These are phyloP conservation scores for Cyanoramphus novaezelandiae DNA, from an alignment of 2,113 vertebrate species.

Conservation along the genomic window DNA sequence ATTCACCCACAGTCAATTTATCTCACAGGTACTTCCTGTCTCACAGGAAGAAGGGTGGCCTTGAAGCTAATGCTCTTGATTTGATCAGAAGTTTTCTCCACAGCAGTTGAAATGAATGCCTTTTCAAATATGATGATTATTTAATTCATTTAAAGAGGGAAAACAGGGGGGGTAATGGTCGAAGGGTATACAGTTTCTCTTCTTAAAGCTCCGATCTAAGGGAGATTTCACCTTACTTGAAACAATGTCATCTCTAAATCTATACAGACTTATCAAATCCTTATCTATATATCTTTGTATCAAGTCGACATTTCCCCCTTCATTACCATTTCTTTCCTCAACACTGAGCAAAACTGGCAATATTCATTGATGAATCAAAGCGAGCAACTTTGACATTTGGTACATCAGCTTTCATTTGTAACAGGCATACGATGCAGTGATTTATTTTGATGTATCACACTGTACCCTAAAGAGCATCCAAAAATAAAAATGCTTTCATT, in stretches of 20 bases:
- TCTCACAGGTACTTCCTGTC: conserved; percentile 22
- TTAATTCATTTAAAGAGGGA: not conserved
- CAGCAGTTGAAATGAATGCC: not conserved
- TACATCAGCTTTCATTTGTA: not conserved
- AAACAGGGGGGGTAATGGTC: not conserved
- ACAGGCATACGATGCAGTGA: not conserved
- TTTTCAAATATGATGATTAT: not conserved
- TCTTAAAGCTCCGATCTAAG: not conserved
- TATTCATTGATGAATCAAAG: conserved; percentile 14
- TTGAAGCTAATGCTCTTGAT: not conserved
- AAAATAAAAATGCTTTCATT: conserved; percentile 22
- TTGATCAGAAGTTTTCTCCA: not conserved
- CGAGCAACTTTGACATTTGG: not conserved
- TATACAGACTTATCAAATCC: rapidly evolving
- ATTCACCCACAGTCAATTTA: conserved; percentile 30
- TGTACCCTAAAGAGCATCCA: not conserved
- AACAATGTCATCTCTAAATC: not conserved
- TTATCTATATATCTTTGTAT: not conserved
- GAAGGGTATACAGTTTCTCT: not conserved
- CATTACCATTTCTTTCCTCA: not conserved
- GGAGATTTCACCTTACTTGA: not conserved
- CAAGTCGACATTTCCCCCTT: not conserved
- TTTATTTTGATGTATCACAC: conserved; percentile 2
- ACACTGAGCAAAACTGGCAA: not conserved
- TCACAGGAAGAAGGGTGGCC: conserved; percentile 6